Percentiles rank a stretch among this genome's conserved stretches.
Conservation (phyloP, 23 tunicate genomes). For the Botrylloides violaceus region DNA sequence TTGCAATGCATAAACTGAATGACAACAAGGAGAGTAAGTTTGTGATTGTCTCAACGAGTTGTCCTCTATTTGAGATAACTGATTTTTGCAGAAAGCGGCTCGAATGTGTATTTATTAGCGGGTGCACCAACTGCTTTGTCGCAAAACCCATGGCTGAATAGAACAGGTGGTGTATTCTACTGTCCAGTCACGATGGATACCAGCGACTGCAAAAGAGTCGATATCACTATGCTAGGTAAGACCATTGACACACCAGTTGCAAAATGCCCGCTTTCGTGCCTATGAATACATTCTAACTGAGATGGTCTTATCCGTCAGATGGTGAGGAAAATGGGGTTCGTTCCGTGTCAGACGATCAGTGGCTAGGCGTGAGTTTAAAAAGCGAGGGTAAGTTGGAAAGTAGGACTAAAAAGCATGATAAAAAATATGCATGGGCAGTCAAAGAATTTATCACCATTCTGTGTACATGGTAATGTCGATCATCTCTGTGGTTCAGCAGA, state of each 20-base stretch:
- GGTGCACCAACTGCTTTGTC: conserved; percentile 73
- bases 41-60: too few relatives aligned
- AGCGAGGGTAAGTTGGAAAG: conserved; percentile 63
- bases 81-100: not conserved
- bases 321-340: not conserved
- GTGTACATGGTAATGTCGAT: too few relatives aligned
- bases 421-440: too few relatives aligned
- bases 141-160: conserved; percentile 17
- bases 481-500: too few relatives aligned
- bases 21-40: conserved; percentile 25
- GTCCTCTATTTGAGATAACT: too few relatives aligned
- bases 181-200: conserved; percentile 65
- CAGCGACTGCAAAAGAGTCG: conserved; percentile 54
- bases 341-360: conserved; percentile 44
- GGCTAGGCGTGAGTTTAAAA: conserved; percentile 74
- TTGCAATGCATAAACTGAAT: conserved; percentile 54
- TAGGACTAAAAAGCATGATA: too few relatives aligned
- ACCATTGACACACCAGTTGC: too few relatives aligned
- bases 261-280: too few relatives aligned
- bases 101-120: conserved; percentile 34
- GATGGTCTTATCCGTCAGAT: not conserved
- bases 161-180: conserved; percentile 74
- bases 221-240: conserved; percentile 43
- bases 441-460: too few relatives aligned
- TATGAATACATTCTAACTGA: too few relatives aligned